A percentile compares a stretch with the other conserved stretches of the same genome.
Evolutionary conservation across 2,113 vertebrate genomes (phyloP).

Genomic region (Myotis davidii): DNA sequence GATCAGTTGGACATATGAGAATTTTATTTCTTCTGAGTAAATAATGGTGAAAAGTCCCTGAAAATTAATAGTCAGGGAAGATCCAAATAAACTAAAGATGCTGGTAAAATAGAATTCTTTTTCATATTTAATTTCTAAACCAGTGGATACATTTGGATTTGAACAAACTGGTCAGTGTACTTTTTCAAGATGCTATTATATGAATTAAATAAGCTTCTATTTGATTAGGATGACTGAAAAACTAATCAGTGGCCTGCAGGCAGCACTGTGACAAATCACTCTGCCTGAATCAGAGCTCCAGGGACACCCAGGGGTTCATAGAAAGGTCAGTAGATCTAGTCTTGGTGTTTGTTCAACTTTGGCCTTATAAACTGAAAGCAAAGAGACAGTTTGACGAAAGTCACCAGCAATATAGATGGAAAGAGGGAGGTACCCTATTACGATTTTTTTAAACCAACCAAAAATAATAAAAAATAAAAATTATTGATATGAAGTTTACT

Average conservation of each 20-base stretch:
- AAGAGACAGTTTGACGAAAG: constrained; percentile 1
- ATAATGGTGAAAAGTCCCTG: neutral
- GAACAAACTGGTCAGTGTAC: constrained; percentile 13
- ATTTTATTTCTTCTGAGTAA: neutral
- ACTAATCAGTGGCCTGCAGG: constrained; percentile 36
- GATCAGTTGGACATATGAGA: neutral
- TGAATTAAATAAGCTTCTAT: constrained; percentile 66
- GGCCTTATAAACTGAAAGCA: neutral
- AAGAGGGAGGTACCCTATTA: neutral
- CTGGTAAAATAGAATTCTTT: neutral
- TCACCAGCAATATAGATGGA: neutral
- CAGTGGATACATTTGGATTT: constrained; percentile 54
- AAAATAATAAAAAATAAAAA: neutral
- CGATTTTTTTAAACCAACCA: neutral
- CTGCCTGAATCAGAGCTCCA: neutral
- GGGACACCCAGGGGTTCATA: constrained; percentile 42
- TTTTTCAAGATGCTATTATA: constrained; percentile 57
- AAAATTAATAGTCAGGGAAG: neutral
- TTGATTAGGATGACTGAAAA: constrained; percentile 63
- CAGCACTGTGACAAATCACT: neutral
- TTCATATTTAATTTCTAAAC: constrained; percentile 40
- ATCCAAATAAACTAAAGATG: constrained; percentile 26
- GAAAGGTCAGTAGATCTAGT: constrained; percentile 57
- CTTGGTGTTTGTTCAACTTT: neutral
- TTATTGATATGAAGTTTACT: constrained; percentile 7